These are phyloP conservation scores for Nasonia longicornis DNA, from an alignment of 1,140 invertebrate species.

Conservation along the genomic window DNA sequence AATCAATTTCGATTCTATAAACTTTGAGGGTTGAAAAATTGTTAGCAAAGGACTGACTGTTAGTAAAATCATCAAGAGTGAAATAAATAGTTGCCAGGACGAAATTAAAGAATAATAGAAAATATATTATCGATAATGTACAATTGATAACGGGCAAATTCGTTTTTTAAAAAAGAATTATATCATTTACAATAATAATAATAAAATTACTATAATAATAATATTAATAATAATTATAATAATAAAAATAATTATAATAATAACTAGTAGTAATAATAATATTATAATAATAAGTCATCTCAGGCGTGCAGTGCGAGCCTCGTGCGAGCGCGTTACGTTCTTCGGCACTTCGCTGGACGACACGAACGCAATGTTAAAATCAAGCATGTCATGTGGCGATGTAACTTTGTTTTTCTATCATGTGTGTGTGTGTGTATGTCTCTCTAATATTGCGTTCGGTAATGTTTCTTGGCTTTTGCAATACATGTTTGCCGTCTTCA, in stretches of 20 bases:
- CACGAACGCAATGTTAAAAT: constrained; percentile 34
- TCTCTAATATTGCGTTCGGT: constrained; percentile 3
- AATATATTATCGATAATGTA: constrained; percentile 46
- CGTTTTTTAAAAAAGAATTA: constrained; percentile 39
- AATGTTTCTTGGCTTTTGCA: background rate
- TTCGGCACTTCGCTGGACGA: constrained; percentile 32
- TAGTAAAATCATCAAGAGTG: constrained; percentile 29
- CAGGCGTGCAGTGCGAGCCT: constrained; percentile 24
- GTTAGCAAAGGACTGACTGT: constrained; percentile 32
- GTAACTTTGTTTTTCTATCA: background rate
- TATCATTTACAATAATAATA: constrained; percentile 29
- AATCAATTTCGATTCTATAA: background rate
- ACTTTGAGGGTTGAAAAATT: background rate
- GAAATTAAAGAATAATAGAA: constrained; percentile 44
- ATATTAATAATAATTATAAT: constrained; percentile 34
- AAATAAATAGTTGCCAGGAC: constrained; percentile 36
- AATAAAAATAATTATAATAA: constrained; percentile 26
- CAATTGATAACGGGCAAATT: constrained; percentile 41
- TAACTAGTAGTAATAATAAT: constrained; percentile 24
- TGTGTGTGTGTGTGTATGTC: background rate
- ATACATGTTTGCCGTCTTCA: background rate
- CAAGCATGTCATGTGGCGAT: constrained; percentile 22
- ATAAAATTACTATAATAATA: constrained; percentile 29
- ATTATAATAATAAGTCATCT: constrained; percentile 31
- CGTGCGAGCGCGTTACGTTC: constrained; percentile 20